These are phyloP conservation scores for Lissocephala sabroskyi DNA, from an alignment of 2,888 invertebrate species.

Conservation along the genomic window DNA sequence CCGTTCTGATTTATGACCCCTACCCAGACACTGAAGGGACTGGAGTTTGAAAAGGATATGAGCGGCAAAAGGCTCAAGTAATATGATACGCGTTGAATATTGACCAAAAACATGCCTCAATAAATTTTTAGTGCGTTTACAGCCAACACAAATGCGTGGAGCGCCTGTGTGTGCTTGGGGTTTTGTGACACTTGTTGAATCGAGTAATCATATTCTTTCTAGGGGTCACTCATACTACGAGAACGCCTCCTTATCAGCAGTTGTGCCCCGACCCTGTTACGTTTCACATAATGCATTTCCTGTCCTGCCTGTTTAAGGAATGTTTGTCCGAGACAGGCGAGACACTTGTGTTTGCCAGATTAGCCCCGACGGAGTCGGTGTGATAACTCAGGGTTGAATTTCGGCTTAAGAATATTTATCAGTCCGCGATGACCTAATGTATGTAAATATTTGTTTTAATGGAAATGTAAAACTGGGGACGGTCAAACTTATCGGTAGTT, in stretches of 20 bases:
- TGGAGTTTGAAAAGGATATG: too few species aligned
- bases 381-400: neutral
- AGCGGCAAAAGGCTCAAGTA: too few species aligned
- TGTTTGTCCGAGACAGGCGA: constrained; percentile 19
- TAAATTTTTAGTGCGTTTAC: too few species aligned
- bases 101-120: too few species aligned
- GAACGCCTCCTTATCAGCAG: constrained; percentile 22
- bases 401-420: constrained; percentile 31
- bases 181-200: constrained; percentile 4
- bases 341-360: constrained; percentile 20
- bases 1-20: too few species aligned
- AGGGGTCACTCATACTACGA: neutral
- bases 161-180: constrained; percentile 22
- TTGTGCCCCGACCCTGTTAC: constrained; percentile 17
- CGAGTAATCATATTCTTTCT: neutral
- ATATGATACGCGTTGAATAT: too few species aligned
- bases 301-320: constrained; percentile 23
- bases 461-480: too few species aligned
- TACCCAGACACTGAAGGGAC: too few species aligned
- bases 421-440: constrained; percentile 49
- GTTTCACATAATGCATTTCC: constrained; percentile 37
- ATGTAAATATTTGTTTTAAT: constrained; percentile 46
- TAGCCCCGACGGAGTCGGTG: neutral
- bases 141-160: too few species aligned
- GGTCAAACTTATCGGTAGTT: too few species aligned